phyloP scores from a whole-genome alignment of 2,113 vertebrate species.

The Microtus montanus region DNA sequence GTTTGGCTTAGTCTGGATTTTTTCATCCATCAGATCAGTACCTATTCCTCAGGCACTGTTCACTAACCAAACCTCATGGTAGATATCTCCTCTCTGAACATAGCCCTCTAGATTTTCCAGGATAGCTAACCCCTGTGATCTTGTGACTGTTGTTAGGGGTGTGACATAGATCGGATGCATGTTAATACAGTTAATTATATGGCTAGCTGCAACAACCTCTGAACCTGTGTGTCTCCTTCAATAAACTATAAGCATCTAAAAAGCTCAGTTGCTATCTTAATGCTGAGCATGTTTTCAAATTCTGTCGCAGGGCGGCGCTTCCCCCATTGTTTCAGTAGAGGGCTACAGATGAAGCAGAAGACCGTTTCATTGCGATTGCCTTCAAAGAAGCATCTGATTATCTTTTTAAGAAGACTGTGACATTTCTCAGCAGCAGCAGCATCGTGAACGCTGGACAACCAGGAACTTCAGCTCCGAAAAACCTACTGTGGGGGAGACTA shows the following conservation, averaged over 20 bases:
- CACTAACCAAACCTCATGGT: background rate
- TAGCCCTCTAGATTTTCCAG: background rate
- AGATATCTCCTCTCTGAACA: background rate
- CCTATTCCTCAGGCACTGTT: background rate
- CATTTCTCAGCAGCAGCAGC: background rate
- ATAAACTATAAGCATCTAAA: background rate
- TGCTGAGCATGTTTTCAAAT: background rate
- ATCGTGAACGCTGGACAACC: background rate
- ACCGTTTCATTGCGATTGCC: background rate
- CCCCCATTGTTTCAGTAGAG: background rate
- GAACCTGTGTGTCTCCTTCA: background rate
- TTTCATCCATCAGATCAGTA: constrained; percentile 2
- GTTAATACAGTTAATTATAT: background rate
- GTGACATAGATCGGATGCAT: background rate
- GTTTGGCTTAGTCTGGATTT: background rate
- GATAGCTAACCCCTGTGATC: background rate
- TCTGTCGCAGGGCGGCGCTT: background rate
- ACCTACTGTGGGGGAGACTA: background rate
- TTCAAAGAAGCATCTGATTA: background rate
- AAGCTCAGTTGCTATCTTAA: background rate
- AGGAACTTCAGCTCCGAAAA: background rate
- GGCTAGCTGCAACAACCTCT: background rate
- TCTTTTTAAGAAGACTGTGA: background rate
- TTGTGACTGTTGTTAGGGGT: background rate
- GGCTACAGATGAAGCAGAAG: background rate